Evolutionary conservation across 2,113 vertebrate species (phyloP).

Genomic region (Mormyrus iriodes): DNA sequence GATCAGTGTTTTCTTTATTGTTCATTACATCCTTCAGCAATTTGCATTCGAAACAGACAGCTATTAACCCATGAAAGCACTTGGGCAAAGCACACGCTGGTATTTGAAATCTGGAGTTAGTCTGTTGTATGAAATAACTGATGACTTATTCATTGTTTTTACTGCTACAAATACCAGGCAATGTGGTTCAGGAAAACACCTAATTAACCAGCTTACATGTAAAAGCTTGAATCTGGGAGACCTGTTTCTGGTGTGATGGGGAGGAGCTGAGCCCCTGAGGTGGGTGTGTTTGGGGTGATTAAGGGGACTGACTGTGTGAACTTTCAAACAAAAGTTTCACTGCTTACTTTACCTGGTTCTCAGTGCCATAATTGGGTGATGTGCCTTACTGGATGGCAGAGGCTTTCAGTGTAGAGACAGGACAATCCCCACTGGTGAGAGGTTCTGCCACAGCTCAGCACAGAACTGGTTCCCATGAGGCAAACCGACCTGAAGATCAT

Average conservation of each 20-base stretch:
- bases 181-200: neutral
- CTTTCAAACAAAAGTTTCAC: neutral
- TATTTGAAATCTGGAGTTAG: neutral
- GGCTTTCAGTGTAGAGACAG: neutral
- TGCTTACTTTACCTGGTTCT: neutral
- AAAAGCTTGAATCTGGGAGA: neutral
- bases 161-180: neutral
- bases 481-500: constrained; percentile 72
- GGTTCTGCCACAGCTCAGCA: neutral
- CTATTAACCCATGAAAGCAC: neutral
- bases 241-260: neutral
- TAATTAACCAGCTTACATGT: neutral
- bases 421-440: neutral
- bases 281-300: neutral
- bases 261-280: neutral
- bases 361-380: neutral
- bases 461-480: constrained; percentile 37
- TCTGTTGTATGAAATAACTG: neutral
- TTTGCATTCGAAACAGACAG: neutral
- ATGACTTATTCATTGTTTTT: neutral
- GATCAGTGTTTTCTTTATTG: neutral
- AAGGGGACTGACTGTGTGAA: neutral
- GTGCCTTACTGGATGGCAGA: neutral
- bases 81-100: neutral
- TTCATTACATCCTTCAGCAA: neutral